Evolutionary conservation across 2,113 vertebrate species (phyloP).

Genomic region (Gymnorhina tibicen): DNA sequence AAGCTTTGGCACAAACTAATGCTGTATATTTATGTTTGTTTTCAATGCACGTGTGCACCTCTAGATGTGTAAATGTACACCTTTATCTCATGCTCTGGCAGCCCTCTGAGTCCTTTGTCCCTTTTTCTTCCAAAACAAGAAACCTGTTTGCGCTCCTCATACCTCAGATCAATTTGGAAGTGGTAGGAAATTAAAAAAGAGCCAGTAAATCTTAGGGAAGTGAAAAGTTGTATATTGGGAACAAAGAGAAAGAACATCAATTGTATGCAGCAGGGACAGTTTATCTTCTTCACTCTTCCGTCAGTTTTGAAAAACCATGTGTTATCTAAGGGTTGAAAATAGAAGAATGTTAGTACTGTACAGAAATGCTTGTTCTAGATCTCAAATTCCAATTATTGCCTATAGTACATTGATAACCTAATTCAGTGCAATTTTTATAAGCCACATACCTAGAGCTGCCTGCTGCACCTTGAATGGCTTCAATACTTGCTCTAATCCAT

Average conservation of each 20-base stretch:
- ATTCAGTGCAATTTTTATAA: constrained; percentile 16
- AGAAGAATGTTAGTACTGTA: not conserved
- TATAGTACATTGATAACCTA: not conserved
- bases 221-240: not conserved
- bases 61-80: not conserved
- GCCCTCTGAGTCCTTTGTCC: not conserved
- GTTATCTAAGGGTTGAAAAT: not conserved
- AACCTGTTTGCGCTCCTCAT: not conserved
- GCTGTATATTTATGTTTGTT: not conserved
- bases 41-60: not conserved
- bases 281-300: not conserved
- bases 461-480: constrained; percentile 61
- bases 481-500: constrained; percentile 71
- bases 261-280: not conserved
- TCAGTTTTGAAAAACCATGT: not conserved
- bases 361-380: not conserved
- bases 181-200: not conserved
- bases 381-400: not conserved
- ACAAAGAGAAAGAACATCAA: not conserved
- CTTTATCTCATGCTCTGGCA: not conserved
- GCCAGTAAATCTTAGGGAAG: not conserved
- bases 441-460: constrained; percentile 2
- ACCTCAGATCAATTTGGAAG: not conserved
- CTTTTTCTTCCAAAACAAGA: not conserved
- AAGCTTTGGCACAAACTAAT: not conserved